These are phyloP conservation scores for Porites rus DNA, from an alignment of 92 coral and sea anemone genomes.

Conservation along the genomic window DNA sequence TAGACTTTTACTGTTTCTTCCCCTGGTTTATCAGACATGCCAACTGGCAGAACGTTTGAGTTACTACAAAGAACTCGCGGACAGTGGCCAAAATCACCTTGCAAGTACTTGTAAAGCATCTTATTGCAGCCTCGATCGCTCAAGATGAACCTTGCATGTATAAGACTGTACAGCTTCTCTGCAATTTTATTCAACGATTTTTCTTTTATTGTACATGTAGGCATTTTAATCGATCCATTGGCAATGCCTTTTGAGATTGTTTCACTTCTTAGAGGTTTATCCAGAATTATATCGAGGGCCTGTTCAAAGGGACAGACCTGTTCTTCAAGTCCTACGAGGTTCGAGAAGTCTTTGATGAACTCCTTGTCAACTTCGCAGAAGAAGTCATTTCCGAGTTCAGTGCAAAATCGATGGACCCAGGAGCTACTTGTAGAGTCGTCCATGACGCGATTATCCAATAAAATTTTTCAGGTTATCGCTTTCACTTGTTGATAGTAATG, in stretches of 20 bases:
- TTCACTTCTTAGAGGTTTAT: conserved; percentile 63
- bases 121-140: conserved; percentile 86
- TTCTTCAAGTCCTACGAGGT: conserved; percentile 85
- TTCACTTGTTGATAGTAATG: background rate
- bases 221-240: conserved; percentile 57
- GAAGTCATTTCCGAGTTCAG: conserved; percentile 87
- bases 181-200: conserved; percentile 71
- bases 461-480: background rate
- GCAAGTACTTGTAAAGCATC: conserved; percentile 79
- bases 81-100: conserved; percentile 89
- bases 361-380: conserved; percentile 93
- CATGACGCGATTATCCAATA: background rate
- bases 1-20: conserved; percentile 84
- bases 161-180: conserved; percentile 80
- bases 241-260: conserved; percentile 45
- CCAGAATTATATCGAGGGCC: conserved; percentile 74
- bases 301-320: conserved; percentile 74
- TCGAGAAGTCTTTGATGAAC: conserved; percentile 80
- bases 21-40: conserved; percentile 84
- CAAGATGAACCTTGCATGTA: conserved; percentile 83
- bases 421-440: conserved; percentile 16
- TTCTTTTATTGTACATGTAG: conserved; percentile 28
- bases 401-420: conserved; percentile 90
- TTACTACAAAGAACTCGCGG: conserved; percentile 84
- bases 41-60: conserved; percentile 86